Evolutionary conservation across 2,888 invertebrate genomes (phyloP), one percentile per base, ranked within the genome.

Genomic region (Torymus auratus): DNA sequence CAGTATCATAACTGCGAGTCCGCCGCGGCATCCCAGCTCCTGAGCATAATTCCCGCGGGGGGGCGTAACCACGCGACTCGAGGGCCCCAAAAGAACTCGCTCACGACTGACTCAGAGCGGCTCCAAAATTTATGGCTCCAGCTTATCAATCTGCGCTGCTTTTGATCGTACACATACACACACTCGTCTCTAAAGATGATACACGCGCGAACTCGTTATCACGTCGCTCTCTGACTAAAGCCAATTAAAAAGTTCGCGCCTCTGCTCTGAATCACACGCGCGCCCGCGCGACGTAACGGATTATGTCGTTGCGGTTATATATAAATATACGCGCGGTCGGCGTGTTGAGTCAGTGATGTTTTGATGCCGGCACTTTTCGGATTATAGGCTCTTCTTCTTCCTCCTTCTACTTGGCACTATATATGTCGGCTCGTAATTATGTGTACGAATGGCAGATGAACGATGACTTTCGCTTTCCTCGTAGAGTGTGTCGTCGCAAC

Each of bases 1-100:
- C 75, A 80, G 75, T 80, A 74, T 60, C 80, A 80, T 80, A 80
- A 80, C 80, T 80, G 75, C 76, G 56, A 65, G 17, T 70, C 61
- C 74, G 28, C 50, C 74, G 28, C 62, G 17, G 72, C 69, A 74
- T 80, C 65, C 70, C 79, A 75, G 70, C 52, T 53, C 14, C 53
- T 65, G 17, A 74, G 52, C 74, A 80, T 74, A 79, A 62, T 79
- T 79, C 23, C 17, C 53, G 52, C 15, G 14, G n/a, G 53, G 58
- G 50, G 7, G 41, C 7, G 7, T 41, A 41, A 41, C 41, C 41
- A 41, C 41, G 41, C 41, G 41, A 7, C 7, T 41, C 41, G 41
- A 7, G 41, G n/a, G 28, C 28, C 7, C 28, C 41, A 41, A 41
- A 41, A 41, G 41, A 41, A 41, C 41, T 7, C n/a, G n/a, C 41